phyloP scores from a whole-genome alignment of 2,888 invertebrate species.

The Diachrysia chrysitis region DNA sequence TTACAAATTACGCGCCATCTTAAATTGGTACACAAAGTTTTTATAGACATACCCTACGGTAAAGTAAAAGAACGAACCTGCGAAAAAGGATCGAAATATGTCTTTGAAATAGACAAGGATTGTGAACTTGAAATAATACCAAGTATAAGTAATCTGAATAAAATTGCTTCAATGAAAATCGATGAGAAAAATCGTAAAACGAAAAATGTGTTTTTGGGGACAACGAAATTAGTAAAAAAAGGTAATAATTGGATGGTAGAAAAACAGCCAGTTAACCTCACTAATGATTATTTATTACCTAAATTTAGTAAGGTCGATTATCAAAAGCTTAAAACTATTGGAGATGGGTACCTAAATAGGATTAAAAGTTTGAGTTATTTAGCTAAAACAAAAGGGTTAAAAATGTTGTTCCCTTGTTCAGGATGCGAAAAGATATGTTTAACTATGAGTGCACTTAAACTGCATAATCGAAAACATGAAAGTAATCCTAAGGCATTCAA shows the following conservation, averaged over 20 bases:
- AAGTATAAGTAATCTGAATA: slow-evolving; percentile 75
- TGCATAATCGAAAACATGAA: slow-evolving; percentile 77
- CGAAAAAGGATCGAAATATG: slow-evolving; percentile 65
- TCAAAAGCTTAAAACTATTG: slow-evolving; percentile 43
- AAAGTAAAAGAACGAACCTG: slow-evolving; percentile 65
- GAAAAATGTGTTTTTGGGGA: slow-evolving; percentile 65
- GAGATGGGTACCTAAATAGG: slow-evolving; percentile 66
- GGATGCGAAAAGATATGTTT: slow-evolving; percentile 78
- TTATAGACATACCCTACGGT: slow-evolving; percentile 61
- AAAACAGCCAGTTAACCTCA: slow-evolving; percentile 61
- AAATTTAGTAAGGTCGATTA: slow-evolving; percentile 62
- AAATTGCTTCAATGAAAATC: slow-evolving; percentile 67
- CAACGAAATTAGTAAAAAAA: slow-evolving; percentile 73
- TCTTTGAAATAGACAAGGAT: slow-evolving; percentile 65
- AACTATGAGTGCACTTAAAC: slow-evolving; percentile 72
- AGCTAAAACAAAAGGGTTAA: slow-evolving; percentile 68
- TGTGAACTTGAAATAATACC: slow-evolving; percentile 77
- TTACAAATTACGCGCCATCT: slow-evolving; percentile 67
- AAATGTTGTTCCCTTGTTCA: slow-evolving; percentile 78
- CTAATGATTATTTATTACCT: slow-evolving; percentile 63
- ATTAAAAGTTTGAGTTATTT: slow-evolving; percentile 69
- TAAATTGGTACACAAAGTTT: slow-evolving; percentile 58
- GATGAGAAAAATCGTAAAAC: slow-evolving; percentile 68
- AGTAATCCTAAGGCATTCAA: slow-evolving; percentile 72
- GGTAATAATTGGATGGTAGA: slow-evolving; percentile 77